These are phyloP conservation scores for Ecliptopera silaceata DNA, from an alignment of 2,888 invertebrate species.

Conservation along the genomic window DNA sequence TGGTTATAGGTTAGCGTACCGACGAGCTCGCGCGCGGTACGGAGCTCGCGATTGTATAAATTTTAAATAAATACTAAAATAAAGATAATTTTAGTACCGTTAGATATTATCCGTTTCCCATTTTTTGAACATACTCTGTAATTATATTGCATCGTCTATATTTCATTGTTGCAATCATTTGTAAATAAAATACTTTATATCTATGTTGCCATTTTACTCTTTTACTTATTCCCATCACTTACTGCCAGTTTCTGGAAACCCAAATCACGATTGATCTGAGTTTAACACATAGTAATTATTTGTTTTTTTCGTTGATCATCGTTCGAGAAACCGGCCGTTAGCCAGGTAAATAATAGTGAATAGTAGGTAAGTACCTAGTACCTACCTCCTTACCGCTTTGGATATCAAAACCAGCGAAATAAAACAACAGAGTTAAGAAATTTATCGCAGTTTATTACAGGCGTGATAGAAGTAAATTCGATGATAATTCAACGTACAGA, in stretches of 20 bases:
- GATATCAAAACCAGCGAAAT: neutral
- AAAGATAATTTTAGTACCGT: conserved; percentile 78
- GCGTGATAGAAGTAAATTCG: conserved; percentile 62
- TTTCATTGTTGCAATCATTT: conserved; percentile 84
- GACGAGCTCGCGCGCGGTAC: conserved; percentile 41
- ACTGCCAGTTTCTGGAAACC: too few species aligned
- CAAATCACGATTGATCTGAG: neutral
- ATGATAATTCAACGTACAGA: conserved; percentile 52
- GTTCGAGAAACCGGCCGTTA: too few species aligned
- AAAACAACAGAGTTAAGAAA: conserved; percentile 53
- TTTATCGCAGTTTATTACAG: conserved; percentile 68
- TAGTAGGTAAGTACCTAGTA: too few species aligned
- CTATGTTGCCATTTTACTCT: conserved; percentile 42
- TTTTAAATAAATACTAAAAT: conserved; percentile 61
- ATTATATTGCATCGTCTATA: conserved; percentile 82
- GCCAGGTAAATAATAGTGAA: too few species aligned
- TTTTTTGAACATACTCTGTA: conserved; percentile 82
- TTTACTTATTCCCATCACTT: conserved; percentile 18
- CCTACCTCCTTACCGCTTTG: too few species aligned
- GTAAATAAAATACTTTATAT: conserved; percentile 84
- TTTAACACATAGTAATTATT: too few species aligned
- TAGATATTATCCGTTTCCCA: conserved; percentile 81
- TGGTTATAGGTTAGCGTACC: conserved; percentile 33
- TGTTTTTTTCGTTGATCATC: too few species aligned
- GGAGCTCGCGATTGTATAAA: conserved; percentile 66